These are phyloP conservation scores for Calliphora vomitoria DNA, from an alignment of 2,888 invertebrate genomes.

Conservation along the genomic window DNA sequence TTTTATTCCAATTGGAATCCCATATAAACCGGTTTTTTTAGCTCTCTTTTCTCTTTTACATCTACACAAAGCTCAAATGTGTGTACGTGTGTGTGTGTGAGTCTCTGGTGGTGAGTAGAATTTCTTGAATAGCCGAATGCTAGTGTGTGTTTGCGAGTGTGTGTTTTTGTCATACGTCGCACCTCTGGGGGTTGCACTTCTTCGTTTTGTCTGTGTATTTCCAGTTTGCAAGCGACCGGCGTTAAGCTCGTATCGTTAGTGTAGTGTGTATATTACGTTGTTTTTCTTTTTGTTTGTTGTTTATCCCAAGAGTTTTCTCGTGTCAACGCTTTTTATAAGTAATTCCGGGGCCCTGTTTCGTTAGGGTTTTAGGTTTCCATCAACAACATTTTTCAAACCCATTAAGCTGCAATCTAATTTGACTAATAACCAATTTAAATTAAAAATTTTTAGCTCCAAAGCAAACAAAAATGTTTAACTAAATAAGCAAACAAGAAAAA, in stretches of 20 bases:
- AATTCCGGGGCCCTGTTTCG: conserved; percentile 49
- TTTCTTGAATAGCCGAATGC: neutral
- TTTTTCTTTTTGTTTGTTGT: conserved; percentile 75
- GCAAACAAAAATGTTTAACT: neutral
- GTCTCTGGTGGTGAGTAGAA: conserved; percentile 45
- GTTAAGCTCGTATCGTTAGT: conserved; percentile 84
- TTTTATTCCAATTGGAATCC: conserved; percentile 75
- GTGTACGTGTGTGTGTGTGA: conserved; percentile 11
- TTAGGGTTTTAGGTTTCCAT: conserved; percentile 47
- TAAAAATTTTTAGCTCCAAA: neutral
- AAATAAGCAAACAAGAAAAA: conserved; percentile 35
- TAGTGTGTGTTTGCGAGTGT: neutral
- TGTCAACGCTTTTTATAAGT: conserved; percentile 63
- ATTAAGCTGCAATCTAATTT: conserved; percentile 44
- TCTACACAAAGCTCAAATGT: neutral
- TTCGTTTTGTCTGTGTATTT: conserved; percentile 83
- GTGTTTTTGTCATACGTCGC: conserved; percentile 72
- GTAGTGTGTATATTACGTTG: conserved; percentile 60
- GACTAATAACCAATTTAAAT: conserved; percentile 41
- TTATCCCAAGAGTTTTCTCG: conserved; percentile 57
- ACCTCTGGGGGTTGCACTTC: conserved; percentile 80
- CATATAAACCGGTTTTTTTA: conserved; percentile 67
- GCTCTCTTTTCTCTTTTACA: conserved; percentile 51
- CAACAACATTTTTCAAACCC: neutral
- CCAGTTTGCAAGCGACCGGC: conserved; percentile 85